Conservation (phyloP, 30 jellyfish, hydroid and myxozoan genomes). For the Euphysa ruthae region DNA sequence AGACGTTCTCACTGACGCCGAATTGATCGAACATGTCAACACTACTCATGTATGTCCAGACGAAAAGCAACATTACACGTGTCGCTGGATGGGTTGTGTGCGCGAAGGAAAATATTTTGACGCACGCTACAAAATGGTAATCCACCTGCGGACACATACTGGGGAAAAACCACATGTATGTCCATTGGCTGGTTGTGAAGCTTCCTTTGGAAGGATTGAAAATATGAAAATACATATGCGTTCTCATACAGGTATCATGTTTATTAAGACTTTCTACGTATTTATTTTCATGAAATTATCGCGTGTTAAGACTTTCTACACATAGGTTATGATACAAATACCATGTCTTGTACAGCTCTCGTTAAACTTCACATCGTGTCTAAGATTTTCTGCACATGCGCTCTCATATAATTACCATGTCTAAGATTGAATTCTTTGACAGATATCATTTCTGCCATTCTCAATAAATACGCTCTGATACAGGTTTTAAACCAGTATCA, state of each 20-base stretch:
- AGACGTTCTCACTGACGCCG: slow-evolving; percentile 63
- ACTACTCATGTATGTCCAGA: slow-evolving; percentile 66
- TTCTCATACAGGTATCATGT: slow-evolving; percentile 65
- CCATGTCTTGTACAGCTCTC: too few species aligned
- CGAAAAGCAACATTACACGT: slow-evolving; percentile 50
- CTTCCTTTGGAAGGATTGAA: slow-evolving; percentile 79
- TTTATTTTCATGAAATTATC: too few species aligned
- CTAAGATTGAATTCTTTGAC: too few species aligned
- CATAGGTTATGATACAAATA: too few species aligned
- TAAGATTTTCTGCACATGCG: too few species aligned
- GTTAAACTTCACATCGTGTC: too few species aligned
- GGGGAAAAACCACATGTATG: slow-evolving; percentile 96
- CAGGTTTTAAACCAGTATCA: too few species aligned
- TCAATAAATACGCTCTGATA: too few species aligned
- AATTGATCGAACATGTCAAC: slow-evolving; percentile 66
- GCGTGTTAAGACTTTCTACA: too few species aligned
- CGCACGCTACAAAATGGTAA: slow-evolving; percentile 84
- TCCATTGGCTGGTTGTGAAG: slow-evolving; percentile 73
- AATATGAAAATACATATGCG: slow-evolving; percentile 83
- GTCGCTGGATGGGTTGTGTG: slow-evolving; percentile 89
- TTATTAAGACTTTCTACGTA: too few species aligned
- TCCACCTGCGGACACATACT: slow-evolving; percentile 91
- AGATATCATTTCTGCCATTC: too few species aligned
- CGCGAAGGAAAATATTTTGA: slow-evolving; percentile 83
- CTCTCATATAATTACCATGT: too few species aligned